Evolutionary conservation across 2,888 invertebrate genomes (phyloP).

Genomic region (Cerceris rybyensis): DNA sequence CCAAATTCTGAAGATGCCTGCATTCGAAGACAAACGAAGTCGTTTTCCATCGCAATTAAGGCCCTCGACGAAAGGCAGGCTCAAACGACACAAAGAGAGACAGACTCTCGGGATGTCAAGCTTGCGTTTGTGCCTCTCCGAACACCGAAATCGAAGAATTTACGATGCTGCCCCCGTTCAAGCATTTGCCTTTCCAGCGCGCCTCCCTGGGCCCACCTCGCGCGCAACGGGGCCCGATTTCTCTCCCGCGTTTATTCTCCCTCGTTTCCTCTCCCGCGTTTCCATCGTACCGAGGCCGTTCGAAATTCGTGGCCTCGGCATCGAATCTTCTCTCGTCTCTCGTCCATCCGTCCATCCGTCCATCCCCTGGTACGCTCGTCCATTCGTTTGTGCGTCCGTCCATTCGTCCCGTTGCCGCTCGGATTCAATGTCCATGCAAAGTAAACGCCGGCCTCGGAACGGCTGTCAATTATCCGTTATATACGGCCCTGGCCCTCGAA

Average conservation of each 20-base stretch:
- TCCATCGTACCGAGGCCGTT: constrained; percentile 12
- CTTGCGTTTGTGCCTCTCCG: constrained; percentile 49
- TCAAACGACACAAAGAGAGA: constrained; percentile 16
- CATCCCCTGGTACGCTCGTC: constrained; percentile 59
- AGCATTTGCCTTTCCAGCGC: constrained; percentile 62
- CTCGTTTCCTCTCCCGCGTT: constrained; percentile 37
- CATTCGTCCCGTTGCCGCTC: constrained; percentile 64
- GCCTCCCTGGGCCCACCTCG: constrained; percentile 35
- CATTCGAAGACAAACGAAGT: not conserved
- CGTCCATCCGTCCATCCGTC: constrained; percentile 56
- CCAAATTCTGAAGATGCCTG: not conserved
- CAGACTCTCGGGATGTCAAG: constrained; percentile 17
- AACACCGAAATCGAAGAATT: constrained; percentile 70
- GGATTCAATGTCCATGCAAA: constrained; percentile 81
- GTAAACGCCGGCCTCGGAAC: constrained; percentile 78
- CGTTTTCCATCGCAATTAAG: constrained; percentile 22
- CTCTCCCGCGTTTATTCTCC: constrained; percentile 4
- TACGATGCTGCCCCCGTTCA: constrained; percentile 57
- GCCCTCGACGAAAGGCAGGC: too few species aligned
- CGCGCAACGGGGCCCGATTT: constrained; percentile 26
- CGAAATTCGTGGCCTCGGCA: constrained; percentile 48
- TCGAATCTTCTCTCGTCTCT: constrained; percentile 56
- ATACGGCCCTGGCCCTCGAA: constrained; percentile 80
- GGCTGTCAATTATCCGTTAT: constrained; percentile 82
- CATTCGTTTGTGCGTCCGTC: constrained; percentile 61